phyloP scores from a whole-genome alignment of 2,888 invertebrate genomes.

The Peribatodes rhomboidaria region DNA sequence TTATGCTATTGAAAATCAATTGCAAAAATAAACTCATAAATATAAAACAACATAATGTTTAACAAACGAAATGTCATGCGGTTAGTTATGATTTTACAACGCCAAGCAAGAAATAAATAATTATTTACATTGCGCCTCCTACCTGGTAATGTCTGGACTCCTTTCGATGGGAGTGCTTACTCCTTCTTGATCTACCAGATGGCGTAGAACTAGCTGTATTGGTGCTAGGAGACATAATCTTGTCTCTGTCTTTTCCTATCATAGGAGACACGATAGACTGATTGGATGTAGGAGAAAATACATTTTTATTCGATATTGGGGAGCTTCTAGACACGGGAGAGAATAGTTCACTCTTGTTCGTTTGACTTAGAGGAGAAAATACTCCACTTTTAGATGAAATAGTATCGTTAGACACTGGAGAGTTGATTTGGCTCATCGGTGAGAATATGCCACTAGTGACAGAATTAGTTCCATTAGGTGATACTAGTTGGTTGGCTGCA shows the following conservation, averaged over 20 bases:
- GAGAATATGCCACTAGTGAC: conserved; percentile 85
- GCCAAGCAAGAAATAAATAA: conserved; percentile 38
- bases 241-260: conserved; percentile 76
- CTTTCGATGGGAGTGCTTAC: conserved; percentile 88
- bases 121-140: conserved; percentile 52
- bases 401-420: conserved; percentile 83
- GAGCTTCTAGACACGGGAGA: conserved; percentile 82
- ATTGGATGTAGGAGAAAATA: conserved; percentile 81
- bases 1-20: too few species aligned
- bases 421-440: conserved; percentile 84
- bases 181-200: conserved; percentile 85
- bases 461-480: conserved; percentile 83
- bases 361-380: conserved; percentile 84
- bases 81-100: conserved; percentile 63
- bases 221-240: conserved; percentile 78
- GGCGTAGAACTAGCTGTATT: conserved; percentile 85
- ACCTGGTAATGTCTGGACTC: conserved; percentile 91
- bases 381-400: conserved; percentile 84
- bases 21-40: not conserved
- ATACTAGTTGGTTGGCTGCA: conserved; percentile 78
- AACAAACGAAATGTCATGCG: conserved; percentile 54
- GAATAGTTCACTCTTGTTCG: conserved; percentile 81
- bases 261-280: conserved; percentile 79
- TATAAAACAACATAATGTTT: conserved; percentile 26
- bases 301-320: conserved; percentile 78